Conservation (phyloP, 2,797 vertebrate genomes). For the Halcyon leucocephala region DNA sequence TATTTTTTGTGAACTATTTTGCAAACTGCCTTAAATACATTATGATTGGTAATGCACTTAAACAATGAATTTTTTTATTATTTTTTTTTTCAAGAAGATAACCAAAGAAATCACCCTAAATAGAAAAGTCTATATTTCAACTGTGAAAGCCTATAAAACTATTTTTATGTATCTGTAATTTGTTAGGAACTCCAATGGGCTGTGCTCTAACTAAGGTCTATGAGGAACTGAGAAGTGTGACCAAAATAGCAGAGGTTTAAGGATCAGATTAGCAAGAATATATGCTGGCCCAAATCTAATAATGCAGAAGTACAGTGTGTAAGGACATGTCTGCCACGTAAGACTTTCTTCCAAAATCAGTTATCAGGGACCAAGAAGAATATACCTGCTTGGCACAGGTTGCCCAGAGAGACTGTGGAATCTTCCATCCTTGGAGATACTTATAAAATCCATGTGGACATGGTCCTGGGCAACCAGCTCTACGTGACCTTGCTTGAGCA, state of each 20-base stretch:
- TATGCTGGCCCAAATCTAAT: background rate
- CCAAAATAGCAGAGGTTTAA: background rate
- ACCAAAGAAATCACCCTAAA: background rate
- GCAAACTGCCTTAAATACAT: background rate
- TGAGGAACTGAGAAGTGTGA: background rate
- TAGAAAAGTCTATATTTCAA: background rate
- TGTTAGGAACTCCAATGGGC: background rate
- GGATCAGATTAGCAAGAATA: background rate
- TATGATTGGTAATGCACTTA: background rate
- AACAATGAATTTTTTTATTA: background rate
- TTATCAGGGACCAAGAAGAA: background rate
- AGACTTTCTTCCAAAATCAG: background rate
- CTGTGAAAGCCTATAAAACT: background rate
- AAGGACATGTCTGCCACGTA: background rate
- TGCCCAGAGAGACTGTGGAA: background rate
- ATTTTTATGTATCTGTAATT: accelerated
- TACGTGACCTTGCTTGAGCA: background rate
- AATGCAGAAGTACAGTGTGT: background rate
- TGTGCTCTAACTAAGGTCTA: background rate
- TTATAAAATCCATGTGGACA: background rate
- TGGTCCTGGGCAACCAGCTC: background rate
- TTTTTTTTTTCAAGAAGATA: background rate
- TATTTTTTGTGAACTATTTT: background rate
- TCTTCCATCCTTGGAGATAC: background rate
- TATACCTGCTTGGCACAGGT: background rate